Evolutionary conservation across 2,797 vertebrate species (phyloP), one percentile per base, ranked within the genome.

Genomic region (Sebastes cheni): DNA sequence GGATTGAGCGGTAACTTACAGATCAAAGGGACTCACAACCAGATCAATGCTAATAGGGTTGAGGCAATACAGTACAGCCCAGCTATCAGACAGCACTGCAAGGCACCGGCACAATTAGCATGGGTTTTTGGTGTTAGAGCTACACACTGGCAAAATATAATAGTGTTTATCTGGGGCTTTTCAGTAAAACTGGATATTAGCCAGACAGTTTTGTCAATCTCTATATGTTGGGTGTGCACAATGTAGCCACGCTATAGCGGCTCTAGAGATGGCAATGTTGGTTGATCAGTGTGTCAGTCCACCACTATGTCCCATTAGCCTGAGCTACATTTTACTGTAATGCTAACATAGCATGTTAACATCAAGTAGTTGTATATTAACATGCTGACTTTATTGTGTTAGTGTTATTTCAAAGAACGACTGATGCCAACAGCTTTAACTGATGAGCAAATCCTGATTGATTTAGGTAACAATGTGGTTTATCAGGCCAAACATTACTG

Each of bases 1-100:
- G 75, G 89, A 87, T 81, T 85, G 66, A 75, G 61, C 9, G 1
- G 20, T 80, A 78, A 78, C 36, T 39, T 22, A 18, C 39, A 83
- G 84, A 77, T 85, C 66, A 83, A 67, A 75, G 42, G 67, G 39
- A 79, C 68, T 80, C 68, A 80, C 64, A 67, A 66, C 34, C 34
- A 81, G 71, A 85, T 76, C 66, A 67, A 25, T 72, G 81, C 39
- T 67, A 86, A 72, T 42, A 46, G 34, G 66, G 27, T 66, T 59
- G 42, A 75, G 52, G 74, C 42, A 52, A 29, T 9, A 60, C 52
- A 69, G 58, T 8, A 12, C 10, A 70, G 69, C 50, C 12, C 42
- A 29, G 13, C 54, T 64, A 74, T 65, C 23, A 78, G 46, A 62
- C 36, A 36, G 55, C 1, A 3, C 64, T 25, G 29, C 39, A 50